These are phyloP conservation scores for Heliothis virescens DNA, from an alignment of 1,140 invertebrate genomes.

Conservation along the genomic window DNA sequence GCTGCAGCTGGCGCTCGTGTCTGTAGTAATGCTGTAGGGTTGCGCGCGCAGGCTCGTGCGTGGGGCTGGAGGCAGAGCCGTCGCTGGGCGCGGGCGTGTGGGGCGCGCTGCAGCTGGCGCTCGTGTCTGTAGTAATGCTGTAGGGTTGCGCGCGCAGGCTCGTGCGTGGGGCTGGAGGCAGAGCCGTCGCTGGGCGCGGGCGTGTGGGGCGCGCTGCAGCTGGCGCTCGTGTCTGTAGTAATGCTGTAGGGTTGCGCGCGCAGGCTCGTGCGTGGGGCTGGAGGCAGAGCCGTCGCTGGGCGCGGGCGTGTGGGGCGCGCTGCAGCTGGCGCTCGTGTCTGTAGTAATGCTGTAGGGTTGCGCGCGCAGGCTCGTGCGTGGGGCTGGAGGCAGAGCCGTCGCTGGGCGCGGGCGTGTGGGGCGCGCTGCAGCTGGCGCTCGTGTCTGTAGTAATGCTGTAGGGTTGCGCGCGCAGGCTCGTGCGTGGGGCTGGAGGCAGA, in stretches of 20 bases:
- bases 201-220: constrained; percentile 95
- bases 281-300: constrained; percentile 98
- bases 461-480: constrained; percentile 43
- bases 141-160: constrained; percentile 35
- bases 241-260: neutral
- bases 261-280: constrained; percentile 81
- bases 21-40: neutral
- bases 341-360: neutral
- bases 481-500: constrained; percentile 93
- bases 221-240: too few relatives aligned
- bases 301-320: constrained; percentile 95
- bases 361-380: constrained; percentile 52
- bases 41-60: constrained; percentile 51
- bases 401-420: constrained; percentile 96
- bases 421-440: constrained; percentile 96
- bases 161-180: constrained; percentile 90
- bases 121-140: too few relatives aligned
- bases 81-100: constrained; percentile 96
- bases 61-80: constrained; percentile 95
- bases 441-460: too few relatives aligned
- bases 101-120: constrained; percentile 96
- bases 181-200: constrained; percentile 98
- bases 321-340: constrained; percentile 96
- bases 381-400: constrained; percentile 97
- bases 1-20: constrained; percentile 95